Evolutionary conservation across 2,797 vertebrate species (phyloP).

Genomic region (Pseudotriccus pelzelni): DNA sequence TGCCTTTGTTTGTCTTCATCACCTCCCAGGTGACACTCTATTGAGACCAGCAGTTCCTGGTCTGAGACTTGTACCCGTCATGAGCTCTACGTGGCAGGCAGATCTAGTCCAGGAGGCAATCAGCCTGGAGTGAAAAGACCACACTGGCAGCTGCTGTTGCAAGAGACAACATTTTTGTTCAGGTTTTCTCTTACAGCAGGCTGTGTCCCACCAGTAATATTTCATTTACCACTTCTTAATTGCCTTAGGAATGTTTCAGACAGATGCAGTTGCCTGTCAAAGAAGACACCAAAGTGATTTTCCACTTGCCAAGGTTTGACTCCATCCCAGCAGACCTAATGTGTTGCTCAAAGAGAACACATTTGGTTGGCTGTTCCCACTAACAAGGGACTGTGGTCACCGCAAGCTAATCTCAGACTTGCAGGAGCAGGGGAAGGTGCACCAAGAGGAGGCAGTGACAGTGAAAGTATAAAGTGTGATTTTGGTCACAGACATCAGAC

Average conservation of each 20-base stretch:
- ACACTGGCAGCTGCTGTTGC: neutral
- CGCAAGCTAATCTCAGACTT: neutral
- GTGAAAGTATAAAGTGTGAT: neutral
- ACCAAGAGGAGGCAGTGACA: neutral
- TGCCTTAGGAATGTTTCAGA: neutral
- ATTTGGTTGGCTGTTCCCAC: neutral
- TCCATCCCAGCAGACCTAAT: neutral
- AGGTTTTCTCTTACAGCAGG: neutral
- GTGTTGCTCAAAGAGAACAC: neutral
- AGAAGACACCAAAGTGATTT: neutral
- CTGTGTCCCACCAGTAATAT: neutral
- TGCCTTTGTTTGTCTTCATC: conserved; percentile 34
- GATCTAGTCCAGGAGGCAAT: neutral
- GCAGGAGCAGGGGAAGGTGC: neutral
- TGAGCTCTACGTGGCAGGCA: neutral
- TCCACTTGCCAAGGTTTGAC: neutral
- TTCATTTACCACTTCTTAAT: neutral
- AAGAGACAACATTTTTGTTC: neutral
- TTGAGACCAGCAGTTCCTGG: neutral
- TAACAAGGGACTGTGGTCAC: neutral
- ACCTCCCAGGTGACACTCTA: neutral
- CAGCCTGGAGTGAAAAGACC: neutral
- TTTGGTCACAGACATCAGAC: neutral
- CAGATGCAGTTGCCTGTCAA: neutral
- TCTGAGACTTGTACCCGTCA: neutral